A percentile compares a stretch with the other conserved stretches of the same genome.
phyloP scores from a whole-genome alignment of 2,888 invertebrate species.

The Aphidius colemani region DNA sequence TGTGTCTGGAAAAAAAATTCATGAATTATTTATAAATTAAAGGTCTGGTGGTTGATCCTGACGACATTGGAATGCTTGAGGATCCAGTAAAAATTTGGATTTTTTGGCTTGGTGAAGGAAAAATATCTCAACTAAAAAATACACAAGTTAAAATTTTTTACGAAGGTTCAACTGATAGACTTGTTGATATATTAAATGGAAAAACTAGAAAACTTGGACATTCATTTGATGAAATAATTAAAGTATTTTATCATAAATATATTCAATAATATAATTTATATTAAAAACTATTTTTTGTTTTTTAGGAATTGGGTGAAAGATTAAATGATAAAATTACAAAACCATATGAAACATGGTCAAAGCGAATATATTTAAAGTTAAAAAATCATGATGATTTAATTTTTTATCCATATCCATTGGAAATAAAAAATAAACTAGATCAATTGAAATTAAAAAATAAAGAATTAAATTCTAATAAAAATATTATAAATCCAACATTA shows the following conservation, averaged over 20 bases:
- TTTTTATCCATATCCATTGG: slow-evolving; percentile 47
- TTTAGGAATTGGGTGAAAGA: slow-evolving; percentile 14
- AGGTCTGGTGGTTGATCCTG: slow-evolving; percentile 46
- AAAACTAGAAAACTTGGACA: too few relatives aligned
- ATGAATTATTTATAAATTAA: slow-evolving; percentile 3
- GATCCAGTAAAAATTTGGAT: slow-evolving; percentile 46
- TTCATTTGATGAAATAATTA: too few relatives aligned
- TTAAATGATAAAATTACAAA: slow-evolving; percentile 39
- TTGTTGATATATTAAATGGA: too few relatives aligned
- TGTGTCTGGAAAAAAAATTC: not conserved
- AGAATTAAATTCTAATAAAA: not conserved
- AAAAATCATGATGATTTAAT: slow-evolving; percentile 32
- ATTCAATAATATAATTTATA: not conserved
- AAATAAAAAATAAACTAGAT: slow-evolving; percentile 39
- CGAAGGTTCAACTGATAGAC: too few relatives aligned
- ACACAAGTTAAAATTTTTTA: too few relatives aligned
- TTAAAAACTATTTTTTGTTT: slow-evolving; percentile 4
- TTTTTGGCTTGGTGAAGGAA: slow-evolving; percentile 49
- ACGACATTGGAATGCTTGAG: slow-evolving; percentile 46
- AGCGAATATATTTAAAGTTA: slow-evolving; percentile 36
- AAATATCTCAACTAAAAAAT: slow-evolving; percentile 41
- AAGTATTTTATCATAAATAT: too few relatives aligned
- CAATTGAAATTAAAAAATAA: slow-evolving; percentile 31
- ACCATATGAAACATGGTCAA: slow-evolving; percentile 47
- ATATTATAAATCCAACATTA: not conserved